Evolutionary conservation across 1,140 invertebrate species (phyloP), one percentile per base, ranked within the genome.

Genomic region (Araneus ventricosus): DNA sequence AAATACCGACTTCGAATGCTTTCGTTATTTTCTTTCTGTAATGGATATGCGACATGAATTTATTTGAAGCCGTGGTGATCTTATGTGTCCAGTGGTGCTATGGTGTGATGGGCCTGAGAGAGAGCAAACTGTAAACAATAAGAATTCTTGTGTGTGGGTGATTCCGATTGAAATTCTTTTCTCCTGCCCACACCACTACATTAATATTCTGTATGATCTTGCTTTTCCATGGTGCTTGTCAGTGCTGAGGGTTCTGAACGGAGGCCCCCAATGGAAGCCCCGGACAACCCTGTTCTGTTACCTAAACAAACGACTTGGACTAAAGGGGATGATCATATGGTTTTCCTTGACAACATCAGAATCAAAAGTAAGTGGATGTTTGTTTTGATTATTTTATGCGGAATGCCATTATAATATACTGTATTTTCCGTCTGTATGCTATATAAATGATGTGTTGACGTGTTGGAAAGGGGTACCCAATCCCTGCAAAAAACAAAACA

Each of bases 241-340:
- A 93, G 75, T 70, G 91, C 86, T 90, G 91, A 88, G 79, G 91
- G 70, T 24, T 87, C 89, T 57, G 90, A 89, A 57, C 67, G 67
- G 52, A 93, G 88, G 63, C 67, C 91, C 37, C 75, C 86, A 67
- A 94, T 94, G 94, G 94, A 94, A 94, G 94, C 94, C 70, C 95
- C 95, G 94, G 95, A 95, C 88, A 95, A 94, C 92, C 94, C 95
- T 79, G 94, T 95, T 34, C 90, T 95, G 93, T 94, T 95, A 93
- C 94, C 95, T 85, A 95, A 95, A 94, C 93, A 95, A 85, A 94
- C 94, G 59, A 95, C 95, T 91, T 96, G 96, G 96, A 97, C 97
- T 97, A 97, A 97, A 95, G 97, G 97, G 95, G 97, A 97, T 95
- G 97, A 97, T 95, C 96, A 97, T 95, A 96, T 97, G 95, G 96